These are phyloP conservation scores for Agrypnia vestita DNA, from an alignment of 1,140 invertebrate genomes.

Conservation along the genomic window DNA sequence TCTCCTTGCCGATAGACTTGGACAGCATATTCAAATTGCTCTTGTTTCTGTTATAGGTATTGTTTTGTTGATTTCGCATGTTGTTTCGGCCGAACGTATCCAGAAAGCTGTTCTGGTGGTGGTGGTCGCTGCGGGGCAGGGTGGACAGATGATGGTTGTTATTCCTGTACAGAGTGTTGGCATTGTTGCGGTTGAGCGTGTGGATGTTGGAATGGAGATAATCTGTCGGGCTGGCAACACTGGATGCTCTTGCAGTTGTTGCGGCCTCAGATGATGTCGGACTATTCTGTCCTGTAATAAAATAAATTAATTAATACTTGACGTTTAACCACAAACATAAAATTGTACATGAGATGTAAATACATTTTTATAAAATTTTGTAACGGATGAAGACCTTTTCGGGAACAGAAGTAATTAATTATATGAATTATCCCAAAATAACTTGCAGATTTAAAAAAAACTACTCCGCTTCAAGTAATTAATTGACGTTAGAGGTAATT, in stretches of 20 bases:
- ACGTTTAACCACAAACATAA: too few relatives aligned
- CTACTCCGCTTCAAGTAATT: too few relatives aligned
- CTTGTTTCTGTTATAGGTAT: conserved; percentile 60
- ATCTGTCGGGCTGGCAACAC: conserved; percentile 69
- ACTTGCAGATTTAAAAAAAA: too few relatives aligned
- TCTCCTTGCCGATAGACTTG: conserved; percentile 66
- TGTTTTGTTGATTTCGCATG: conserved; percentile 67
- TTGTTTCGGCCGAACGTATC: conserved; percentile 62
- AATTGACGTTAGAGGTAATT: too few relatives aligned
- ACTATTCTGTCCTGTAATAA: conserved; percentile 80
- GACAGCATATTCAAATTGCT: conserved; percentile 63
- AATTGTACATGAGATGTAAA: too few relatives aligned
- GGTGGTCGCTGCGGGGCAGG: conserved; percentile 73
- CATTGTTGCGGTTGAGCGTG: conserved; percentile 69
- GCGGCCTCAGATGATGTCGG: conserved; percentile 87
- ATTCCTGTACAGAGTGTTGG: conserved; percentile 62
- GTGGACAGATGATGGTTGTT: conserved; percentile 67
- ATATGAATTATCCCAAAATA: too few relatives aligned
- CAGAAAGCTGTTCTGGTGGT: conserved; percentile 64
- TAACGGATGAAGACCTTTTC: too few relatives aligned
- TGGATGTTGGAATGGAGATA: conserved; percentile 71
- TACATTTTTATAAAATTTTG: too few relatives aligned
- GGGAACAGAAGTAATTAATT: too few relatives aligned
- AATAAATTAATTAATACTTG: too few relatives aligned
- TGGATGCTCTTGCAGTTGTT: conserved; percentile 85